Percentiles rank a stretch among this genome's conserved stretches.
These are phyloP conservation scores for Sakesphorus luctuosus DNA, from an alignment of 2,113 vertebrate species.

Conservation along the genomic window DNA sequence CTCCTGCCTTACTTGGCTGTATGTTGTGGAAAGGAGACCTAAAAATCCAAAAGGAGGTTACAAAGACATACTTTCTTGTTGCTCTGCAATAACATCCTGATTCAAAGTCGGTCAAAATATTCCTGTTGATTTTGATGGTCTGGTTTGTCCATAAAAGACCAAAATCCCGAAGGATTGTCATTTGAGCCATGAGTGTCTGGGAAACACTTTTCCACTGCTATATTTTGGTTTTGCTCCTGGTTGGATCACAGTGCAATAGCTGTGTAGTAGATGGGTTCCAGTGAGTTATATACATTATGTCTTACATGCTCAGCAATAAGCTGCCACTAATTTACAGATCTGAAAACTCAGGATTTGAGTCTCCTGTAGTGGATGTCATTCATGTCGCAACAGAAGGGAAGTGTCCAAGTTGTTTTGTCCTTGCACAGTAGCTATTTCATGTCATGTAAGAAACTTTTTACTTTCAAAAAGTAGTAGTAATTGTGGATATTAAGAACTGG, in stretches of 20 bases:
- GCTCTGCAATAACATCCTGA: background rate
- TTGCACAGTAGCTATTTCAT: background rate
- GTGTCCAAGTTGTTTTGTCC: background rate
- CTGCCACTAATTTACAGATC: background rate
- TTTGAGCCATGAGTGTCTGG: background rate
- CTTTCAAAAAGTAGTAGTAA: background rate
- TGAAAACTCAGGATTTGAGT: background rate
- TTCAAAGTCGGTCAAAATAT: background rate
- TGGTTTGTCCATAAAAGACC: background rate
- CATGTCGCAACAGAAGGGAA: background rate
- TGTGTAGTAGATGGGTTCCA: background rate
- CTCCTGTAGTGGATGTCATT: background rate
- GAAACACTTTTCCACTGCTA: background rate
- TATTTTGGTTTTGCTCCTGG: background rate
- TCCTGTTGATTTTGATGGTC: background rate
- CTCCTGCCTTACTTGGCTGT: background rate
- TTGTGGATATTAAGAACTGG: background rate
- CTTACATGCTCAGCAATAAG: background rate
- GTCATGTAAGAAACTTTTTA: background rate
- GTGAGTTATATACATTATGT: fast-evolving
- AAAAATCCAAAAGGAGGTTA: background rate
- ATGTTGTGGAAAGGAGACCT: background rate
- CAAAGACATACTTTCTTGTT: background rate
- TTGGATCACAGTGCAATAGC: background rate
- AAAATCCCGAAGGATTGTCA: background rate